Evolutionary conservation across 2,113 vertebrate species (phyloP).

Genomic region (Thunnus maccoyii): DNA sequence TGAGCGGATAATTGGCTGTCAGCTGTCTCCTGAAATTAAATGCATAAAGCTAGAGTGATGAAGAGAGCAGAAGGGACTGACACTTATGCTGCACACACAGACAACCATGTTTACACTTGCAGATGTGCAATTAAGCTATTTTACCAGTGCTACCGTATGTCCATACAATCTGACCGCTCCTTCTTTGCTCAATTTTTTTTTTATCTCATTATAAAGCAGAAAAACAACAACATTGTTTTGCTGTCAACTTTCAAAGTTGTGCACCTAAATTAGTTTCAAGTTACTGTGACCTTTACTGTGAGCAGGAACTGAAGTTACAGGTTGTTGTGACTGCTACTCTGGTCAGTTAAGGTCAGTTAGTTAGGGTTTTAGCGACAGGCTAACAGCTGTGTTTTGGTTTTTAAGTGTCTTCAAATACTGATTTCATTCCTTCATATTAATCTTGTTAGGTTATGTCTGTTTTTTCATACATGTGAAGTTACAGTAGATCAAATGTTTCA

Average conservation of each 20-base stretch:
- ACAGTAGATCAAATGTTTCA: too few relatives aligned
- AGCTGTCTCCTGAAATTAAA: conserved; percentile 52
- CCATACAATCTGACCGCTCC: neutral
- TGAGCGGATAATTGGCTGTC: conserved; percentile 55
- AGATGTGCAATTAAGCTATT: conserved; percentile 13
- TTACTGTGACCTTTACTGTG: too few relatives aligned
- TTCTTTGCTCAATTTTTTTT: neutral
- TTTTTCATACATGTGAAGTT: neutral
- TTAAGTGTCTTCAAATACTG: too few relatives aligned
- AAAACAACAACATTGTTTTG: neutral
- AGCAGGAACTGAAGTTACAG: neutral
- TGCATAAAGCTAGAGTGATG: conserved; percentile 34
- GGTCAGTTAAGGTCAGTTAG: too few relatives aligned
- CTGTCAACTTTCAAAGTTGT: neutral
- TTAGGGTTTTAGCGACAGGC: too few relatives aligned
- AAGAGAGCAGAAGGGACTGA: conserved; percentile 20
- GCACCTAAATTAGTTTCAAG: neutral
- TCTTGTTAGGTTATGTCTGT: neutral
- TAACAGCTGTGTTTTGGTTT: too few relatives aligned
- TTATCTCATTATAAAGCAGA: neutral
- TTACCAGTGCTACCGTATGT: conserved; percentile 2
- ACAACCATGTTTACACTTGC: conserved; percentile 10
- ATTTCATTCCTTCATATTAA: too few relatives aligned
- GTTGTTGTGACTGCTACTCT: neutral
- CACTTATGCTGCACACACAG: conserved; percentile 9